Evolutionary conservation across 35 echinoderm and acorn worm genomes (phyloP).

Genomic region (Apostichopus parvimensis): DNA sequence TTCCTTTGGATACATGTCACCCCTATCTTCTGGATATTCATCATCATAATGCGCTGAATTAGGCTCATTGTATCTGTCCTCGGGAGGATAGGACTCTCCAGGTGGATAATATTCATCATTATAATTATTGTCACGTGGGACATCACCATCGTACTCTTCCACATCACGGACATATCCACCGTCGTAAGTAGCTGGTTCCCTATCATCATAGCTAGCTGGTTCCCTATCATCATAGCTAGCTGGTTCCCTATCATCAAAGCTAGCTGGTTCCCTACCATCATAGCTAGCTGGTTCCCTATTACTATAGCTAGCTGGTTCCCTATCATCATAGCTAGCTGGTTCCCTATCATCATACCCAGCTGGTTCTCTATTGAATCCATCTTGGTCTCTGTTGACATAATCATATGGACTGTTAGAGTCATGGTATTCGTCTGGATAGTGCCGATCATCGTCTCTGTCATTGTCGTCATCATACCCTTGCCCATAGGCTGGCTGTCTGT

Average conservation of each 20-base stretch:
- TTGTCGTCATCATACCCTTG: conserved; percentile 32
- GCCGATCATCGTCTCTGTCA: not conserved
- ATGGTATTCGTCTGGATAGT: not conserved
- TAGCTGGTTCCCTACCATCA: not conserved
- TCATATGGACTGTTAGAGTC: not conserved
- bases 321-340: conserved; percentile 5
- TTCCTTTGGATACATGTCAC: conserved; percentile 8
- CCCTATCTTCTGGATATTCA: not conserved
- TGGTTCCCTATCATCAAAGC: conserved; percentile 12
- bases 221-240: not conserved
- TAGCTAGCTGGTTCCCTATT: not conserved
- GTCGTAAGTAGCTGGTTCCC: not conserved
- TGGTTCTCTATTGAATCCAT: not conserved
- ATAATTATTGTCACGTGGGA: not conserved
- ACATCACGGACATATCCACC: not conserved
- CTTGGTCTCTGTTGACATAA: not conserved
- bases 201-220: not conserved
- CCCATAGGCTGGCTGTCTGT: conserved; percentile 40
- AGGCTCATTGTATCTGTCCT: conserved; percentile 21
- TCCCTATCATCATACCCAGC: conserved; percentile 14
- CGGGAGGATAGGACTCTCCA: not conserved
- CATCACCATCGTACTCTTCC: not conserved
- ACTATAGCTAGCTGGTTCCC: not conserved
- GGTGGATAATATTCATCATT: conserved; percentile 18
- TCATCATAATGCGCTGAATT: not conserved